Evolutionary conservation across 2,113 vertebrate species (phyloP).

Genomic region (Guaruba guarouba): DNA sequence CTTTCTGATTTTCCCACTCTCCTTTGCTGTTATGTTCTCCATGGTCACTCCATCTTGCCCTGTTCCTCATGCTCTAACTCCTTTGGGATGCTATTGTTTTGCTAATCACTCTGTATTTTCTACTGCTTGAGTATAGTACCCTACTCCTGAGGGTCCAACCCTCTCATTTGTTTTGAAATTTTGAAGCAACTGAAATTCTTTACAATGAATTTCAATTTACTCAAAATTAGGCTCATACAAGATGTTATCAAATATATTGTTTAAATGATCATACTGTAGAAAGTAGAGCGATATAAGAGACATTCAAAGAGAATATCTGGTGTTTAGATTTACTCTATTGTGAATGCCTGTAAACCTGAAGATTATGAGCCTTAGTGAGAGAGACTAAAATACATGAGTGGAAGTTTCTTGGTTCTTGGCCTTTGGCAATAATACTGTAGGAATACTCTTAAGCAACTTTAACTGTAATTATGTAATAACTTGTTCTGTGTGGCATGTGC

Average conservation of each 20-base stretch:
- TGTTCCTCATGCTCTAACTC: not conserved
- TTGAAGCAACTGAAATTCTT: not conserved
- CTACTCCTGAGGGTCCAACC: not conserved
- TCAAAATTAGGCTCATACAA: not conserved
- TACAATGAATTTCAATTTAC: not conserved
- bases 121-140: not conserved
- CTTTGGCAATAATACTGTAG: not conserved
- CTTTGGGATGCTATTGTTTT: not conserved
- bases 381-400: not conserved
- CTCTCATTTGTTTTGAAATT: not conserved
- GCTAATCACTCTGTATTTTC: not conserved
- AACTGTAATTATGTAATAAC: not conserved
- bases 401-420: not conserved
- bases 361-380: not conserved
- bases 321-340: not conserved
- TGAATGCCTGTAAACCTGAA: not conserved
- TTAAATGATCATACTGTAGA: not conserved
- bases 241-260: not conserved
- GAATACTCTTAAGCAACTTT: not conserved
- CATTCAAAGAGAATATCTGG: not conserved
- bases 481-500: not conserved
- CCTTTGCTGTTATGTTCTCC: not conserved
- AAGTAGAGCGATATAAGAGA: not conserved
- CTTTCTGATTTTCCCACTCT: not conserved
- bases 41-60: not conserved